Base-by-base conservation (phyloP, 1,140 invertebrate genomes). In the Trichogramma pretiosum region DNA sequence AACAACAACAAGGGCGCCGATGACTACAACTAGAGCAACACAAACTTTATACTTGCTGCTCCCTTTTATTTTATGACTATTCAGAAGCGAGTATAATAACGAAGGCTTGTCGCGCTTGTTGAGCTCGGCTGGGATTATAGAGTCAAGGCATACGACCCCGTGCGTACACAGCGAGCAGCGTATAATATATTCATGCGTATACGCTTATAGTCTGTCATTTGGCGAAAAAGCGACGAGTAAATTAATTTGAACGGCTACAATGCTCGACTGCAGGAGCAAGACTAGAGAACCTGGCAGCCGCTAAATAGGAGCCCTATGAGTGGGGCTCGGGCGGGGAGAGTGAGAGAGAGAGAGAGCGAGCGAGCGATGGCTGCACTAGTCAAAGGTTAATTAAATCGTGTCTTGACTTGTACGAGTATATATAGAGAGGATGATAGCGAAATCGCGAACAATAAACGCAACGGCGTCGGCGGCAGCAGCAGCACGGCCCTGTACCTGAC, bases 311-410 rank as follows among this genome's bases (percentile, higher is more conserved):
- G 23, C 14, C 35, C 30, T 13, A 33, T 22, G 2, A 41, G 28
- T 11, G 24, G 5, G 30, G 17, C n/a, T 33, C 9, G 10, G 2
- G 1, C 3, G 10, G n/a, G 35, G 23, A 30, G 28, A 21, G 17
- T 10, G 21, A 18, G 13, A 38, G 7, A 32, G 24, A 8, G 23
- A 38, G 8, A 14, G 35, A 5, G 13, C 19, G 11, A 22, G n/a
- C 16, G 28, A 3, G 24, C 24, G 11, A 5, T 11, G 11, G 24
- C 24, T 11, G 24, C 5, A 28, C 5, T 7, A 28, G 24, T 50
- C 48, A 44, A 40, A 36, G 49, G 49, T 42, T 51, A 51, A 51
- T 51, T 51, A 51, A 51, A 46, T 51, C 43, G 32, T 41, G 38
- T 34, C 43, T 39, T 39, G 38, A 42, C 38, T 32, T 34, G 49